A percentile compares a stretch with the other conserved stretches of the same genome.
Evolutionary conservation across 2,113 vertebrate genomes (phyloP).

Genomic region (Sceloporus tristichus): DNA sequence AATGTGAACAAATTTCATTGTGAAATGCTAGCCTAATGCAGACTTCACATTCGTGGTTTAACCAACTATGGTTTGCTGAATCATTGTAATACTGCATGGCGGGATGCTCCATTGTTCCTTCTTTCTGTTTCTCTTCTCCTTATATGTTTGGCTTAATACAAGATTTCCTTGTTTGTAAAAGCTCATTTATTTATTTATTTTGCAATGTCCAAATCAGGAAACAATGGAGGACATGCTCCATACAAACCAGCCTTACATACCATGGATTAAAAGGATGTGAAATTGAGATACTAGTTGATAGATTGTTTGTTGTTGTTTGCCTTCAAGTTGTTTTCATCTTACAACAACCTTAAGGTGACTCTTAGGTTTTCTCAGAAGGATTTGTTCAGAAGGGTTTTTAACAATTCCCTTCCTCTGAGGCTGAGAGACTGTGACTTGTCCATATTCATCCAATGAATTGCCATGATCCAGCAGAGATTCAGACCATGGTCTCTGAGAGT

Average conservation of each 20-base stretch:
- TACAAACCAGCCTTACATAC: neutral
- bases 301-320: no score
- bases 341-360: no score
- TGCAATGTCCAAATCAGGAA: neutral
- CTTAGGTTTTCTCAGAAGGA: no score
- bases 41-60: neutral
- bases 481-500: no score
- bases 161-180: neutral
- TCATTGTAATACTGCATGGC: neutral
- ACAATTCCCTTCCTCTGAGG: no score
- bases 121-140: neutral
- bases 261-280: neutral
- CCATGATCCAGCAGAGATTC: no score
- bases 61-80: neutral
- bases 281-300: no score
- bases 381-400: no score
- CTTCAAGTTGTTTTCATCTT: no score
- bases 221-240: neutral
- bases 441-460: no score
- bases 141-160: neutral
- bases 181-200: neutral
- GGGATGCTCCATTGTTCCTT: neutral
- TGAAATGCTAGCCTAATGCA: neutral
- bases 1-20: neutral
- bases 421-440: no score